These are phyloP conservation scores for Vespertilio murinus DNA, from an alignment of 2,797 vertebrate genomes.

Conservation along the genomic window DNA sequence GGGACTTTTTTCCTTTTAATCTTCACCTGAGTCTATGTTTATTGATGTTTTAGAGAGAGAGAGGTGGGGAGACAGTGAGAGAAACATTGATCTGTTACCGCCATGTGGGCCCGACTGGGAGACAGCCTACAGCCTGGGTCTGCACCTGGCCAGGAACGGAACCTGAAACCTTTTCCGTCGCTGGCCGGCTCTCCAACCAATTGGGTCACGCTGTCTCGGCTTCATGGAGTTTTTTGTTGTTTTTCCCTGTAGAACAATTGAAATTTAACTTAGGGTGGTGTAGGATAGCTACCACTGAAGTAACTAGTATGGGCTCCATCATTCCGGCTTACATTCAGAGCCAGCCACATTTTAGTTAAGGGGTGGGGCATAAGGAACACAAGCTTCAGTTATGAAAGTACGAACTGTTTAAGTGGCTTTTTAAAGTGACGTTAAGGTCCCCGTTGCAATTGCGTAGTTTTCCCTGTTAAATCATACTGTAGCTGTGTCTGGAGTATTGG, in stretches of 20 bases:
- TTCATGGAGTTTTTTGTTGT: neutral
- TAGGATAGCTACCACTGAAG: neutral
- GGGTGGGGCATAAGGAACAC: neutral
- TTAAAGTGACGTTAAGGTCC: neutral
- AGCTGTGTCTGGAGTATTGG: neutral
- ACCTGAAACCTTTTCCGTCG: neutral
- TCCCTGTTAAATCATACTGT: neutral
- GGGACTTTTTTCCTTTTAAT: neutral
- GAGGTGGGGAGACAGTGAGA: neutral
- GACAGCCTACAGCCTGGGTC: neutral
- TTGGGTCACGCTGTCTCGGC: neutral
- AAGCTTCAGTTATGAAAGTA: constrained; percentile 13
- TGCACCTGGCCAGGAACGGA: neutral
- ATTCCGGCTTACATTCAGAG: neutral
- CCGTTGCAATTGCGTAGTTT: neutral
- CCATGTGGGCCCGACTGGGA: neutral
- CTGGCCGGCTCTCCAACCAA: neutral
- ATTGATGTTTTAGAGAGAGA: neutral
- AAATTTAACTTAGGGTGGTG: neutral
- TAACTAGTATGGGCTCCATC: neutral
- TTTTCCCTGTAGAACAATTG: neutral
- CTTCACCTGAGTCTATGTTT: neutral
- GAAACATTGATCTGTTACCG: neutral
- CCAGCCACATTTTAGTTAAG: neutral
- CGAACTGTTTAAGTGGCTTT: neutral